Evolutionary conservation across 2,113 vertebrate species (phyloP).

Genomic region (Urocolius indicus): DNA sequence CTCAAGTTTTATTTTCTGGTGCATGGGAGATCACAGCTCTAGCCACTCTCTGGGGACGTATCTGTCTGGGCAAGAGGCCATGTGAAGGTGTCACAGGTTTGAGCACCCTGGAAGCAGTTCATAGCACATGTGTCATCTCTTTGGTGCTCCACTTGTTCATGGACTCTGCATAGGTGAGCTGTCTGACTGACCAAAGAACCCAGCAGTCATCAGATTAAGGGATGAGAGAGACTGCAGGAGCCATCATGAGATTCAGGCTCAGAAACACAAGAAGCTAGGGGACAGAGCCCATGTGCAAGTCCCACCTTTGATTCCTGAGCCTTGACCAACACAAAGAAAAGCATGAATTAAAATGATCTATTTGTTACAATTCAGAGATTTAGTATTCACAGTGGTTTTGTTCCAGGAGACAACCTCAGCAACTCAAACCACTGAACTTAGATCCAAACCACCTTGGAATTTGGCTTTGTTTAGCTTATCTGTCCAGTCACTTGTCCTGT

Average conservation of each 20-base stretch:
- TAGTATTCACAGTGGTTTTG: background rate
- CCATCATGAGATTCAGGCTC: background rate
- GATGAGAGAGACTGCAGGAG: background rate
- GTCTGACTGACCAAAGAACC: background rate
- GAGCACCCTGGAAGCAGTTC: background rate
- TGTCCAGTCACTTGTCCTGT: background rate
- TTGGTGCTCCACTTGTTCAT: background rate
- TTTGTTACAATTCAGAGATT: background rate
- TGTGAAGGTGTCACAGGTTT: background rate
- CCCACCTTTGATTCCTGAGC: background rate
- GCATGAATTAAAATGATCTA: background rate
- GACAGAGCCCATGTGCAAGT: background rate
- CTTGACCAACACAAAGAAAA: background rate
- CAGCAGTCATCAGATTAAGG: background rate
- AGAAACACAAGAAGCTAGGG: background rate
- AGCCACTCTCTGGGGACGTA: background rate
- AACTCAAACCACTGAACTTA: background rate
- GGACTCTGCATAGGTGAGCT: background rate
- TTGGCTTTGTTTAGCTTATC: background rate
- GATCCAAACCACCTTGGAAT: background rate
- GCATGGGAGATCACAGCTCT: background rate
- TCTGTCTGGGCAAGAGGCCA: background rate
- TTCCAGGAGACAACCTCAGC: background rate
- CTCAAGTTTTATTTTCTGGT: background rate
- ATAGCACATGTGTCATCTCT: accelerated